Evolutionary conservation across 2,113 vertebrate species (phyloP).

Genomic region (Coreoperca whiteheadi): DNA sequence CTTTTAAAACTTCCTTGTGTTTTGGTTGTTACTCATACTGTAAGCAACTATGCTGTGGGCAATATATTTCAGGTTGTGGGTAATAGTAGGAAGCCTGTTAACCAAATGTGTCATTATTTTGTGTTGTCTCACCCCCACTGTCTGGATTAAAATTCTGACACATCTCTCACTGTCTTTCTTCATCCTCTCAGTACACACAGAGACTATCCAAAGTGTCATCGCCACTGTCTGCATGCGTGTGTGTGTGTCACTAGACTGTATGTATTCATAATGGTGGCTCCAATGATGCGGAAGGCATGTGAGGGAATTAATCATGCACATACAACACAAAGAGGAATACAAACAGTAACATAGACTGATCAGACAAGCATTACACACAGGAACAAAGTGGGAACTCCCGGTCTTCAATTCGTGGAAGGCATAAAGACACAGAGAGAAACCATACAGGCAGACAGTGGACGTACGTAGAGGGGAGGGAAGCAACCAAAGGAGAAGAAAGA

Average conservation of each 20-base stretch:
- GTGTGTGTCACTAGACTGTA: conserved; percentile 13
- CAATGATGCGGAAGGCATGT: conserved; percentile 1
- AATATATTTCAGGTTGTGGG: conserved; percentile 19
- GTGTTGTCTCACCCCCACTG: conserved; percentile 32
- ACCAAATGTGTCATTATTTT: conserved; percentile 20
- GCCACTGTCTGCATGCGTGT: conserved; percentile 28
- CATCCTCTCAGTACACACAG: background rate
- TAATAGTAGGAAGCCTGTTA: conserved; percentile 16
- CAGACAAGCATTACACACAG: conserved; percentile 35
- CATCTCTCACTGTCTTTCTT: background rate
- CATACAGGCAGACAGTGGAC: background rate
- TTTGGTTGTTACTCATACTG: conserved; percentile 24
- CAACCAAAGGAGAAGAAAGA: conserved; percentile 15
- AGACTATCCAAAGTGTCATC: conserved; percentile 25
- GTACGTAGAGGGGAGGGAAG: conserved; percentile 6
- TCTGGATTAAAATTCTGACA: conserved; percentile 41
- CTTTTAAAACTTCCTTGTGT: background rate
- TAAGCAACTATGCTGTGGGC: conserved; percentile 2
- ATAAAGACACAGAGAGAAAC: conserved; percentile 13
- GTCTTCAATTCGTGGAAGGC: conserved; percentile 37
- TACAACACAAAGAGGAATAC: conserved; percentile 2
- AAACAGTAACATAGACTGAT: conserved; percentile 20
- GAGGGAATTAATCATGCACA: conserved; percentile 28
- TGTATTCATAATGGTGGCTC: background rate
- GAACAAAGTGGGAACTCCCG: conserved; percentile 38